Conservation (phyloP, 2,113 vertebrate species). For the Zosterops hypoxanthus region DNA sequence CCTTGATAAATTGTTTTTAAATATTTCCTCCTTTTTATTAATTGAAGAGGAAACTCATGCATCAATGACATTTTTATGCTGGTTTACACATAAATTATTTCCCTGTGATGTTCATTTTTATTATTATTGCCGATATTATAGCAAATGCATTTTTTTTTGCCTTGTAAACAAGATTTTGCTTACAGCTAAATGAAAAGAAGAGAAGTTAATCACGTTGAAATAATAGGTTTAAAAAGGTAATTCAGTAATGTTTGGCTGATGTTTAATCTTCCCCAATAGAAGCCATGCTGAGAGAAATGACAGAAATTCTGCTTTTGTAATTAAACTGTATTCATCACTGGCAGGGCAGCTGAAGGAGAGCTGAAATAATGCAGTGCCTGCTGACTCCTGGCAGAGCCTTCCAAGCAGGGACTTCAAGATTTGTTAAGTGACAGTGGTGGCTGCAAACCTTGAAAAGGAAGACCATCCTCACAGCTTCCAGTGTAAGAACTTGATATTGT, state of each 20-base stretch:
- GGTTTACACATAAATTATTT: slow-evolving; percentile 95
- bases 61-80: slow-evolving; percentile 93
- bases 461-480: not conserved
- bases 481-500: not conserved
- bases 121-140: slow-evolving; percentile 84
- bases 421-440: not conserved
- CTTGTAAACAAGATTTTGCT: slow-evolving; percentile 85
- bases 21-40: slow-evolving; percentile 99
- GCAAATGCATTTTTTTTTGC: slow-evolving; percentile 78
- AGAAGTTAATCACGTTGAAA: slow-evolving; percentile 84
- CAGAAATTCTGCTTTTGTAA: slow-evolving; percentile 81
- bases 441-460: not conserved
- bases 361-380: slow-evolving; percentile 32
- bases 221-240: slow-evolving; percentile 88
- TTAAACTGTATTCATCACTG: slow-evolving; percentile 82
- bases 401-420: not conserved
- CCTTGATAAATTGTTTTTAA: slow-evolving; percentile 94
- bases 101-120: slow-evolving; percentile 82
- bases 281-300: slow-evolving; percentile 73
- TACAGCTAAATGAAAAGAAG: slow-evolving; percentile 83
- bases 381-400: not conserved
- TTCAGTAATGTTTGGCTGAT: slow-evolving; percentile 79
- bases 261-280: slow-evolving; percentile 82
- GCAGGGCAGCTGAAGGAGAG: slow-evolving; percentile 65
- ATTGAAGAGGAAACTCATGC: slow-evolving; percentile 94